Percentiles rank a stretch among this genome's conserved stretches.
Conservation (phyloP, 2,113 vertebrate species). For the Notarius lentiginosus region DNA sequence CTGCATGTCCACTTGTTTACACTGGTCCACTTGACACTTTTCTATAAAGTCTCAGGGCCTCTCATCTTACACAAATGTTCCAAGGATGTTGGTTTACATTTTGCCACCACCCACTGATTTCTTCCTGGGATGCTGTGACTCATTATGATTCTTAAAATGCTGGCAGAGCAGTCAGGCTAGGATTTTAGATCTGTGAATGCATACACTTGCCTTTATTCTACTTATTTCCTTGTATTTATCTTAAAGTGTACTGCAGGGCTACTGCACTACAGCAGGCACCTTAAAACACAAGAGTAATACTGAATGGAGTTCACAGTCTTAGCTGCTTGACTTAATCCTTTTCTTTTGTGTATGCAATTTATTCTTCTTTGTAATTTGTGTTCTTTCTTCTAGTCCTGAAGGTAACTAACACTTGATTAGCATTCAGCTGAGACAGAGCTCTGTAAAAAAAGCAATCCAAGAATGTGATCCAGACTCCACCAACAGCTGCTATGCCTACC, state of each 20-base stretch:
- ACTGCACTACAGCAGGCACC: constrained; percentile 14
- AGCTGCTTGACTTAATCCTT: constrained; percentile 36
- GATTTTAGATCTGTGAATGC: constrained; percentile 27
- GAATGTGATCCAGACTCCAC: neutral
- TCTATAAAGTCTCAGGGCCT: neutral
- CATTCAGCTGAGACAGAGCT: neutral
- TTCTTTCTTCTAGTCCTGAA: neutral
- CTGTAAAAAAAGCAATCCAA: neutral
- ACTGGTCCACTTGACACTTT: constrained; percentile 21
- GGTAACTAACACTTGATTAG: neutral
- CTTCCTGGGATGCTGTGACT: constrained; percentile 56
- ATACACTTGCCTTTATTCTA: constrained; percentile 22
- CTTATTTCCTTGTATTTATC: constrained; percentile 14
- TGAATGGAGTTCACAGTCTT: constrained; percentile 20
- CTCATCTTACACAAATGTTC: constrained; percentile 34
- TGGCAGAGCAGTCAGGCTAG: constrained; percentile 46
- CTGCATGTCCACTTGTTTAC: constrained; percentile 24
- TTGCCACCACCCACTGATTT: constrained; percentile 64
- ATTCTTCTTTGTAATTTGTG: constrained; percentile 14
- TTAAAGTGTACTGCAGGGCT: constrained; percentile 21
- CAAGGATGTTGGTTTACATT: constrained; percentile 45
- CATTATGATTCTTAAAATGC: constrained; percentile 66
- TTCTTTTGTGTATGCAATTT: constrained; percentile 14
- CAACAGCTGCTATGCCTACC: constrained; percentile 1
- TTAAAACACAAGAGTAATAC: constrained; percentile 40